These are phyloP conservation scores for Emydoidea blandingii DNA, from an alignment of 2,797 vertebrate genomes.

Conservation along the genomic window DNA sequence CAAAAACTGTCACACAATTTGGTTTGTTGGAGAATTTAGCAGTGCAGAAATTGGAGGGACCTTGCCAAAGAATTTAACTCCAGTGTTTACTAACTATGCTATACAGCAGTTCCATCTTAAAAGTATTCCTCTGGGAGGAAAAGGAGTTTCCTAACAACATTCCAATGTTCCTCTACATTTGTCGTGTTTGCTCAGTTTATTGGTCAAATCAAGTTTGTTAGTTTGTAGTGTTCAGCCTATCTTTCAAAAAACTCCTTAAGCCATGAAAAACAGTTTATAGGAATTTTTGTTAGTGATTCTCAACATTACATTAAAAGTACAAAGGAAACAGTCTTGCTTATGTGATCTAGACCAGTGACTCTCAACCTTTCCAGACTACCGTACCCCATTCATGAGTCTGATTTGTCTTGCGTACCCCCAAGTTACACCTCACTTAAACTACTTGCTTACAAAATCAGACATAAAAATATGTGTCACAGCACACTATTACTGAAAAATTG, in stretches of 20 bases:
- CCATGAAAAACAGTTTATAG: not conserved
- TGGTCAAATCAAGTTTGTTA: not conserved
- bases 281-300: not conserved
- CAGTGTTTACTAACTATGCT: not conserved
- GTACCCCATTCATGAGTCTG: too few species aligned
- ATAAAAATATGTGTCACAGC: too few species aligned
- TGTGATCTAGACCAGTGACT: not conserved
- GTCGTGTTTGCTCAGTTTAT: not conserved
- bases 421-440: not conserved
- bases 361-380: too few species aligned
- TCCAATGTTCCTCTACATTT: not conserved
- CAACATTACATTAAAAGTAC: not conserved
- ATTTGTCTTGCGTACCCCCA: too few species aligned
- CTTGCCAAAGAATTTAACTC: not conserved
- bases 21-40: not conserved
- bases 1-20: not conserved
- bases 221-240: not conserved
- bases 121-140: not conserved
- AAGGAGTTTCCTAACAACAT: not conserved
- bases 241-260: not conserved
- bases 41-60: not conserved
- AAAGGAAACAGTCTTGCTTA: not conserved
- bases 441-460: too few species aligned
- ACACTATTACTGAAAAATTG: too few species aligned
- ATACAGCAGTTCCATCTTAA: not conserved